Evolutionary conservation across 2,797 vertebrate species (phyloP).

Genomic region (Heliangelus exortis): DNA sequence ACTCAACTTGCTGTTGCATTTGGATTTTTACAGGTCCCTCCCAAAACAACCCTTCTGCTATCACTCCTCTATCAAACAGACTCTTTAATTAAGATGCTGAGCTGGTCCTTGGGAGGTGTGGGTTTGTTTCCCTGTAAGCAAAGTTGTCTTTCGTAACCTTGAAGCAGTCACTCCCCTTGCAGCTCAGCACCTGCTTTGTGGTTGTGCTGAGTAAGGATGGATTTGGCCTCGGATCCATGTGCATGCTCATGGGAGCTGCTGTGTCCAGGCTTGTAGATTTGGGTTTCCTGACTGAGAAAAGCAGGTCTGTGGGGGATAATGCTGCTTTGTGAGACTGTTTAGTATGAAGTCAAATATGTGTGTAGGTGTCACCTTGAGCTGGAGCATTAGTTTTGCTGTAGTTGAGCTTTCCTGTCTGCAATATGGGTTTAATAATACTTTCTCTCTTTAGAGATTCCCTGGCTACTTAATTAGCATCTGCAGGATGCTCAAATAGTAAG

Average conservation of each 20-base stretch:
- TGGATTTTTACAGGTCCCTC: neutral
- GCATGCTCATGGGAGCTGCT: neutral
- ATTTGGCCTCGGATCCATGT: neutral
- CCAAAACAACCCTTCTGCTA: neutral
- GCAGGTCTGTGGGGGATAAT: neutral
- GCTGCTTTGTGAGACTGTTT: neutral
- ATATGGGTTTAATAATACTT: neutral
- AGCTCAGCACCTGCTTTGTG: neutral
- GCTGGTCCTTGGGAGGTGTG: neutral
- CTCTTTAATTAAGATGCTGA: neutral
- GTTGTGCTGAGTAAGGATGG: neutral
- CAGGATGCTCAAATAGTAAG: neutral
- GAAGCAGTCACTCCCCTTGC: neutral
- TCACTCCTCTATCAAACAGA: neutral
- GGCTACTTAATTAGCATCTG: conserved; percentile 18
- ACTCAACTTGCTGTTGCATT: accelerated
- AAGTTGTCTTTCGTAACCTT: neutral
- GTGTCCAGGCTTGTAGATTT: neutral
- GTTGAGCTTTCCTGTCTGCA: neutral
- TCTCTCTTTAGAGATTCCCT: neutral
- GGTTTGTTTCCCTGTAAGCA: neutral
- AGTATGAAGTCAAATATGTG: neutral
- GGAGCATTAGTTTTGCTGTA: neutral
- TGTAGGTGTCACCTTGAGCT: neutral
- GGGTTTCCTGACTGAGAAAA: neutral